Conservation (phyloP, 1,140 invertebrate species). For the Drosophila albomicans region DNA sequence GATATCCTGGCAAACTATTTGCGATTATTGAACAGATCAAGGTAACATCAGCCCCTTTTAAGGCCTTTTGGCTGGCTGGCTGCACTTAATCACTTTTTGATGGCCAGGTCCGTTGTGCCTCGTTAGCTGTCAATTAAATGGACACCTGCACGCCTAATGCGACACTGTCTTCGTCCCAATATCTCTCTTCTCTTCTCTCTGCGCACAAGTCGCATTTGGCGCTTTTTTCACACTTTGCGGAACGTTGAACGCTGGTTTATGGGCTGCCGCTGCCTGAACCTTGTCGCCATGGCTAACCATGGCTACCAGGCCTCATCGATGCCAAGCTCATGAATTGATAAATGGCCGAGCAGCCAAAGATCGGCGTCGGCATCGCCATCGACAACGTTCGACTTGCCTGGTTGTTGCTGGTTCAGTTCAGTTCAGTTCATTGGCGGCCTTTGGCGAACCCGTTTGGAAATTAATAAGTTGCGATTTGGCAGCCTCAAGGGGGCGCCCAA, state of each 20-base stretch:
- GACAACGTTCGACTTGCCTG: background rate
- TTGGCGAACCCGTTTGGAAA: slow-evolving; percentile 72
- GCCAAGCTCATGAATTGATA: slow-evolving; percentile 66
- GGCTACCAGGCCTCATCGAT: slow-evolving; percentile 44
- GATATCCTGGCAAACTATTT: slow-evolving; percentile 1
- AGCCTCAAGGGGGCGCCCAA: slow-evolving; percentile 38
- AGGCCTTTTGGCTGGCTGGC: slow-evolving; percentile 24
- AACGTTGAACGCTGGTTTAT: slow-evolving; percentile 4
- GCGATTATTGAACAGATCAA: slow-evolving; percentile 17
- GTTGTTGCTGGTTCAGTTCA: background rate
- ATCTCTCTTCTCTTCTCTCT: no score
- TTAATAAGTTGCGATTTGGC: slow-evolving; percentile 78
- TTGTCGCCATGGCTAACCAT: slow-evolving; percentile 36
- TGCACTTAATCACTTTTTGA: slow-evolving; percentile 72
- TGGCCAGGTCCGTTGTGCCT: slow-evolving; percentile 58
- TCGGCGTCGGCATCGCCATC: slow-evolving; percentile 40
- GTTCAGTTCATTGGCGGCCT: slow-evolving; percentile 48
- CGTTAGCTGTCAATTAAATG: slow-evolving; percentile 80
- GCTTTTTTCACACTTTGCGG: slow-evolving; percentile 8
- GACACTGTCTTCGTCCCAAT: slow-evolving; percentile 38
- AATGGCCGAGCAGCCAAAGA: slow-evolving; percentile 71
- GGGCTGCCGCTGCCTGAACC: slow-evolving; percentile 31
- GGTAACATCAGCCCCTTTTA: background rate
- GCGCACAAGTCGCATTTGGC: slow-evolving; percentile 12
- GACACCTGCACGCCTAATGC: slow-evolving; percentile 79